Percentiles rank a stretch among this genome's conserved stretches.
These are phyloP conservation scores for Typhlichthys subterraneus DNA, from an alignment of 2,797 vertebrate genomes.

Conservation along the genomic window DNA sequence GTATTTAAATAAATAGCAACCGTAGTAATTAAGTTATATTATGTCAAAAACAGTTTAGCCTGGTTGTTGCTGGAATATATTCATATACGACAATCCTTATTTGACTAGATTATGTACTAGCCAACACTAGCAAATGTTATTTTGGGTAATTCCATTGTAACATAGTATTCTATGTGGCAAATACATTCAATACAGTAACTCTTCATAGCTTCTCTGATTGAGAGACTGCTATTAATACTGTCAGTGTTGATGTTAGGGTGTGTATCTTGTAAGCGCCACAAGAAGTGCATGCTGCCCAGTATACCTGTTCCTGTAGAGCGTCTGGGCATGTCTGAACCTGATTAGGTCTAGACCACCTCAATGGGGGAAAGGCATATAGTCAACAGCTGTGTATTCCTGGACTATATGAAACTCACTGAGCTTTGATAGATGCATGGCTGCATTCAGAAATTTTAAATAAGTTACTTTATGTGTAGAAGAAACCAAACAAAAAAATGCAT, in stretches of 20 bases:
- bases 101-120: too few species aligned
- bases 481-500: neutral
- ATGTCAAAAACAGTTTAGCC: too few species aligned
- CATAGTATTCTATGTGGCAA: neutral
- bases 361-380: conserved; percentile 1
- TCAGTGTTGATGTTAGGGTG: neutral
- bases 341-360: conserved; percentile 6
- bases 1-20: too few species aligned
- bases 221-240: neutral
- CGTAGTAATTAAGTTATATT: too few species aligned
- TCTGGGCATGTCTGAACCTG: conserved; percentile 38
- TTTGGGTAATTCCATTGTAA: neutral
- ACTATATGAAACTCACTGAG: neutral
- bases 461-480: neutral
- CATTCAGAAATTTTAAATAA: too few species aligned
- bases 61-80: too few species aligned
- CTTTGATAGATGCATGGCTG: too few species aligned
- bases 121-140: too few species aligned
- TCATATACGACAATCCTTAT: too few species aligned
- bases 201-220: too few species aligned
- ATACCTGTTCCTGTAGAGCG: conserved; percentile 31
- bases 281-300: conserved; percentile 17
- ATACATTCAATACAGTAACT: too few species aligned
- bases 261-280: conserved; percentile 1
- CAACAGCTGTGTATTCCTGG: neutral